Evolutionary conservation across 2,113 vertebrate species (phyloP), one percentile per base, ranked within the genome.

Genomic region (Marmota monax): DNA sequence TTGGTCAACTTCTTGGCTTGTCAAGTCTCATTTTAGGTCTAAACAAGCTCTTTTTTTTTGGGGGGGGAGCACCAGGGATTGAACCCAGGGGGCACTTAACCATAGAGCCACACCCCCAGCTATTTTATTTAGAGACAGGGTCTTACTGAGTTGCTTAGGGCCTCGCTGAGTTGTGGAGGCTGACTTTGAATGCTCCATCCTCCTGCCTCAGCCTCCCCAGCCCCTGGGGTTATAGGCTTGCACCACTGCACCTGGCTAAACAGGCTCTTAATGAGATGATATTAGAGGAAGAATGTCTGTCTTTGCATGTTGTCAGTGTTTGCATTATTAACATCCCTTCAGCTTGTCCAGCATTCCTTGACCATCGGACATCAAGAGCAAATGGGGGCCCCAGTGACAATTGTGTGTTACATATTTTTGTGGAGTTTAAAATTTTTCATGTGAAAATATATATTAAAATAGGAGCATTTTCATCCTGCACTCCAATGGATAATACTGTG

Each of bases 401-500:
- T 45, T 45, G 0, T 73, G 3, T 13, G 10, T 74, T 70, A 48
- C 58, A 29, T n/a, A 9, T 42, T 92, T 77, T 39, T 70, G n/a
- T 45, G 17, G 84, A 76, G 32, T n/a, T 76, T 80, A 20, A 48
- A 4, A 1, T 45, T 74, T 84, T 78, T 45, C 23, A 8, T 42
- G 0, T 84, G 58, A 27, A 93, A 79, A 37, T 29, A 39, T 5
- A 2, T 78, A 5, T 61, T 45, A 42, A 39, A 23, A 1, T 5
- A 14, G 16, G 56, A 8, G 5, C 5, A 3, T 67, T 80, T 79
- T 67, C 42, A 70, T 76, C 32, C 51, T 13, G 16, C 1, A 56
- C 9, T 63, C 37, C 34, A 56, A 0, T 22, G 84, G 84, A 20
- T 37, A 7, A 39, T 29, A 29, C 37, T 1, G 0, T 37, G 20